Evolutionary conservation across 2,888 invertebrate genomes (phyloP).

Genomic region (Ommatoiulus sabulosus): DNA sequence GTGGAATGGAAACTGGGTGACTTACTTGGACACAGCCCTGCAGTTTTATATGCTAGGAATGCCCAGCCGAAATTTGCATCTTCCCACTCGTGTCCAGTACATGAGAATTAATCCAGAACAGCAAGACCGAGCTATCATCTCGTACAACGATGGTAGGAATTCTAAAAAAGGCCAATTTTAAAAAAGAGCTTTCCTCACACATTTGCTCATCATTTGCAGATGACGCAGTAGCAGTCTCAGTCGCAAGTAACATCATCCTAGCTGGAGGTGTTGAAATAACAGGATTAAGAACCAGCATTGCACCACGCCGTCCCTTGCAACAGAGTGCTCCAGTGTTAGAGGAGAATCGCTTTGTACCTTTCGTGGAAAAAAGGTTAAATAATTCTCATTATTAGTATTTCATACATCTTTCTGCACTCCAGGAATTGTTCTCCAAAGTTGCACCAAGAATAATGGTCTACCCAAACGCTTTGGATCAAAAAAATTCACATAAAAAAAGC

Average conservation of each 20-base stretch:
- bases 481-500: no score
- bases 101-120: no score
- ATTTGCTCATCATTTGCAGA: background rate
- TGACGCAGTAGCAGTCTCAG: conserved; percentile 74
- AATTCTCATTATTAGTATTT: no score
- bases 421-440: no score
- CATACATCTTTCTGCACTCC: no score
- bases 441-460: no score
- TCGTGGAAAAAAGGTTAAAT: conserved; percentile 67
- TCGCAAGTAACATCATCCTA: conserved; percentile 79
- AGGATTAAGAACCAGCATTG: conserved; percentile 89
- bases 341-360: conserved; percentile 84
- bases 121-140: no score
- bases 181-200: no score
- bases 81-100: conserved; percentile 93
- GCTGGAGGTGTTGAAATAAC: conserved; percentile 89
- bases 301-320: conserved; percentile 80
- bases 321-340: conserved; percentile 87
- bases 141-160: no score
- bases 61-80: conserved; percentile 80
- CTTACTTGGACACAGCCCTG: conserved; percentile 95
- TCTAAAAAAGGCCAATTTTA: no score
- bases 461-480: no score
- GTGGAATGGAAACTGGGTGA: conserved; percentile 94
- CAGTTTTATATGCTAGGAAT: conserved; percentile 88